Conservation (phyloP, 2,113 vertebrate genomes). For the Oenanthe melanoleuca region DNA sequence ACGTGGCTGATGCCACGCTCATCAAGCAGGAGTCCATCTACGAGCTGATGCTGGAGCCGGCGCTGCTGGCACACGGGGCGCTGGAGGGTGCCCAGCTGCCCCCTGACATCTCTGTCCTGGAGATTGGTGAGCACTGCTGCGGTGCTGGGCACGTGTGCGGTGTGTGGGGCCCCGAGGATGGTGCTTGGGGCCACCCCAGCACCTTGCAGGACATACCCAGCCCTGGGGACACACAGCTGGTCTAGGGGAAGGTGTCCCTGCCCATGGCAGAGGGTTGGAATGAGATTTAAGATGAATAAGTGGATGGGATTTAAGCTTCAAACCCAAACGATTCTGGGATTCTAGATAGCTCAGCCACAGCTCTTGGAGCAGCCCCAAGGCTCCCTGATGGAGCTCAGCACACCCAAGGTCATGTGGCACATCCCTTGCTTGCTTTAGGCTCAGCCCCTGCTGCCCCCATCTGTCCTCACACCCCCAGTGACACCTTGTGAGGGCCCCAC, state of each 20-base stretch:
- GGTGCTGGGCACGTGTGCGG: accelerated
- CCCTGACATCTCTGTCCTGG: slow-evolving; percentile 77
- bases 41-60: slow-evolving; percentile 82
- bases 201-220: neutral
- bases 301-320: neutral
- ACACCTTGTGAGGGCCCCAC: accelerated
- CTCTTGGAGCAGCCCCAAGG: neutral
- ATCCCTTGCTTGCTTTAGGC: neutral
- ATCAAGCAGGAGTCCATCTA: slow-evolving; percentile 84
- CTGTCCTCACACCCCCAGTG: neutral
- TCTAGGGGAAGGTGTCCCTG: neutral
- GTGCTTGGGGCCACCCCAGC: neutral
- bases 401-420: neutral
- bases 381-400: neutral
- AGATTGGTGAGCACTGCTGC: slow-evolving; percentile 71
- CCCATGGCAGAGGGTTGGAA: neutral
- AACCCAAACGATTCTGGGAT: neutral
- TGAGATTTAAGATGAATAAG: neutral
- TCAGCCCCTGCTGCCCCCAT: neutral
- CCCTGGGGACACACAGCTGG: neutral
- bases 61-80: slow-evolving; percentile 65
- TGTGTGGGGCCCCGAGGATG: accelerated
- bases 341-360: accelerated
- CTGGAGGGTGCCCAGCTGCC: slow-evolving; percentile 60
- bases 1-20: slow-evolving; percentile 76